Evolutionary conservation across 2,797 vertebrate genomes (phyloP), one percentile per base, ranked within the genome.

Genomic region (Diplodus puntazzo): DNA sequence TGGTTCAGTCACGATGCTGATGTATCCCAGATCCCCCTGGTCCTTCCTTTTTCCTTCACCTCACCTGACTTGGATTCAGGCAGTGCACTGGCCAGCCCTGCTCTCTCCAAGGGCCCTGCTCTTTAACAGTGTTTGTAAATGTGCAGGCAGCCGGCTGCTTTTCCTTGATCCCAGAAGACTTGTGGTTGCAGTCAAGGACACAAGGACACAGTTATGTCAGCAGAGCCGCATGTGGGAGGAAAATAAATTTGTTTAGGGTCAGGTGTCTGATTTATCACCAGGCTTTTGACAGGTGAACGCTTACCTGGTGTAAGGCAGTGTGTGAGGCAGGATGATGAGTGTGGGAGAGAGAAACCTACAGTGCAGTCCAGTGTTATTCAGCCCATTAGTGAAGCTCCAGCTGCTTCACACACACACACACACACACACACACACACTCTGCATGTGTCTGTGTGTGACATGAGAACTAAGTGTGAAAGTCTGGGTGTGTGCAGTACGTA

Each of bases 101-200:
- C 60, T 25, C 48, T 61, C 79, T 69, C 49, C 39, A 21, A 63
- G 65, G 64, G 73, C 59, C 48, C 65, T 45, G 50, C 34, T 63
- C 58, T 64, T n/a, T 17, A 50, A 21, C 25, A 23, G 16, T n/a
- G 30, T 8, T 23, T 23, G 69, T 61, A 55, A 61, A 39, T 18
- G 14, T 48, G 53, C 62, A 49, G 25, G 62, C 30, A 75, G 52
- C 42, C 1, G 42, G 43, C 53, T 73, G 53, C 46, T 63, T 72
- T 9, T 69, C 27, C 59, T 61, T 20, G 11, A 69, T 79, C 75
- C 72, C 65, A 62, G 69, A 77, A 75, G 83, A 79, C 45, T 63
- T 73, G 43, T 58, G 70, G 67, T 79, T 13, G 6, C n/a, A 57
- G 78, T 77, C 84, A 90, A 92, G 87, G 87, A 83, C 84, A 77